Evolutionary conservation across 2,797 vertebrate species (phyloP).

Genomic region (Tangara arthus): DNA sequence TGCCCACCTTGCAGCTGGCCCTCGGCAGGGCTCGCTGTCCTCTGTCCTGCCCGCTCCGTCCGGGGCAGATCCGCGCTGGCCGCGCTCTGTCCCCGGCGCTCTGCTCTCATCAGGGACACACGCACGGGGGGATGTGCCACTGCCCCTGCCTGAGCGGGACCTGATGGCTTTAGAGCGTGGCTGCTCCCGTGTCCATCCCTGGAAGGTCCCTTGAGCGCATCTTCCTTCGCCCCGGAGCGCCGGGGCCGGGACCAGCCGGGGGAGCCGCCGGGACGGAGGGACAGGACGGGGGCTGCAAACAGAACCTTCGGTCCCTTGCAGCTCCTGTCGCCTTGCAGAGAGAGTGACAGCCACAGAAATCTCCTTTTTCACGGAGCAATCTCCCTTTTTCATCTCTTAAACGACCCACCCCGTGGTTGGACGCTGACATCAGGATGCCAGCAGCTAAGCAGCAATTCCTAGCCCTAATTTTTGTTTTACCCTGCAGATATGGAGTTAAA

Average conservation of each 20-base stretch:
- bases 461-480: neutral
- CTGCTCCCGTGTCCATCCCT: neutral
- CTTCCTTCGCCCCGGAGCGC: fast-evolving
- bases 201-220: neutral
- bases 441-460: neutral
- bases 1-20: neutral
- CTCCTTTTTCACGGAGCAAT: neutral
- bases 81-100: neutral
- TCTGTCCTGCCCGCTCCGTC: fast-evolving
- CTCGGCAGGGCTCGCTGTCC: fast-evolving
- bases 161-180: neutral
- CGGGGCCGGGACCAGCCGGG: too few relatives aligned
- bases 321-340: neutral
- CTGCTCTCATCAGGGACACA: neutral
- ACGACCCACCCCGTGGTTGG: fast-evolving
- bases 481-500: neutral
- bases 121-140: neutral
- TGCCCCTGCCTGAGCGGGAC: neutral
- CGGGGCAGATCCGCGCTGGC: fast-evolving
- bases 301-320: fast-evolving
- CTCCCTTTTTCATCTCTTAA: neutral
- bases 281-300: fast-evolving
- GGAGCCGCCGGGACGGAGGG: neutral
- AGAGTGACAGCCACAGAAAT: neutral
- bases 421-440: neutral